Evolutionary conservation across 2,888 invertebrate genomes (phyloP), one percentile per base, ranked within the genome.

Genomic region (Melipona bicolor): DNA sequence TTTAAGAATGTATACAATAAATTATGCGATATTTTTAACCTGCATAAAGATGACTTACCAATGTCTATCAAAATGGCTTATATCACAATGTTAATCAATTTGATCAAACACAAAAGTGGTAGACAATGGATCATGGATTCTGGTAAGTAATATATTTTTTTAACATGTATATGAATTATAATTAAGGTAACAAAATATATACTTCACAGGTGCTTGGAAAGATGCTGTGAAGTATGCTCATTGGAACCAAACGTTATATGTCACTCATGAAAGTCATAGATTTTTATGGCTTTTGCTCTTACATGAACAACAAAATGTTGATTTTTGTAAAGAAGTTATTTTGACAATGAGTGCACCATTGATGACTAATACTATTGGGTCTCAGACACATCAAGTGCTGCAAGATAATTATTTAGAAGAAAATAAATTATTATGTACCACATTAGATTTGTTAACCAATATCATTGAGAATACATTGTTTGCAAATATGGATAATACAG

Each of bases 201-300:
- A 21, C 27, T 84, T 74, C 62, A 4, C 49, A 81, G 96, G 95
- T 24, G 93, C 95, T 21, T 97, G 97, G 97, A 95, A 95, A 81
- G 95, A 96, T 88, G 95, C 97, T 50, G 94, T 97, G 5, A 95
- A 95, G 79, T 95, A 96, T 72, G 96, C 96, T 82, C 96, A 96
- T 88, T 95, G 96, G 77, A 96, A 96, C 92, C 96, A 96, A 83
- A 97, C 97, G 0, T 95, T 97, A 62, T 97, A 97, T 91, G 96
- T 97, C 17, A 95, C 96, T 0, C 95, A 96, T 61, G 96, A 97
- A 91, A 96, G 96, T 13, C 96, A 96, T 77, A 95, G 96, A 80
- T 96, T 97, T 89, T 94, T 97, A 27, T 95, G 92, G 73, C 82
- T 87, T 9, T 83, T 94, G 43, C 86, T 94, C 2, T 76, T 91